These are phyloP conservation scores for Brachyptera risi DNA, from an alignment of 2,888 invertebrate genomes.

Conservation along the genomic window DNA sequence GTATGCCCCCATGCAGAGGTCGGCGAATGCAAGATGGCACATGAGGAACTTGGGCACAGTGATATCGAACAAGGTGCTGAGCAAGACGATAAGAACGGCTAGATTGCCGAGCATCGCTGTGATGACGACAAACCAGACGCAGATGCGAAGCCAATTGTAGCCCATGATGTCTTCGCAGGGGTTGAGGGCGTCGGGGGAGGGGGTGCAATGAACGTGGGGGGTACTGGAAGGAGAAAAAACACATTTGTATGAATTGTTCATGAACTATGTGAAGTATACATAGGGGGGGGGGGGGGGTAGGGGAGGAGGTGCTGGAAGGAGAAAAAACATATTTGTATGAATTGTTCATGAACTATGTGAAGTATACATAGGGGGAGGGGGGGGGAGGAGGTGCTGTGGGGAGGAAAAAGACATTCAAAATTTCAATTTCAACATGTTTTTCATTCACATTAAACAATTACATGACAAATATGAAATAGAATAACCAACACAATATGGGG, in stretches of 20 bases:
- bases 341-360: no score
- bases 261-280: no score
- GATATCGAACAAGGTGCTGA: conserved; percentile 53
- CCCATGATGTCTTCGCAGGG: conserved; percentile 91
- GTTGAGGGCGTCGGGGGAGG: conserved; percentile 75
- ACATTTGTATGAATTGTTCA: no score
- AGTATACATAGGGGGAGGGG: no score
- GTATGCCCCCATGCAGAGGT: conserved; percentile 83
- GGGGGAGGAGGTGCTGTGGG: conserved; percentile 52
- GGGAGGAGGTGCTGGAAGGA: conserved; percentile 49
- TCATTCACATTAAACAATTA: no score
- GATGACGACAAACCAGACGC: conserved; percentile 83
- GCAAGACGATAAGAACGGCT: conserved; percentile 72
- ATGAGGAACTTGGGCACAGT: conserved; percentile 69
- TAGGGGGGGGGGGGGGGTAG: conserved; percentile 69
- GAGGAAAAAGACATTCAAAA: background rate
- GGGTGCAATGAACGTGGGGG: conserved; percentile 60
- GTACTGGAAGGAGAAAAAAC: conserved; percentile 39
- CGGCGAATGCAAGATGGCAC: conserved; percentile 82
- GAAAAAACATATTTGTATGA: background rate
- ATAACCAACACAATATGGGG: no score
- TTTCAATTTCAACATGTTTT: no score
- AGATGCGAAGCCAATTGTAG: conserved; percentile 67
- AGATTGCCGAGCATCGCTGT: conserved; percentile 80
- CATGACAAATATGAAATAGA: no score